These are phyloP conservation scores for Drosophila pseudoananassae DNA, from an alignment of 1,140 invertebrate species.

Conservation along the genomic window DNA sequence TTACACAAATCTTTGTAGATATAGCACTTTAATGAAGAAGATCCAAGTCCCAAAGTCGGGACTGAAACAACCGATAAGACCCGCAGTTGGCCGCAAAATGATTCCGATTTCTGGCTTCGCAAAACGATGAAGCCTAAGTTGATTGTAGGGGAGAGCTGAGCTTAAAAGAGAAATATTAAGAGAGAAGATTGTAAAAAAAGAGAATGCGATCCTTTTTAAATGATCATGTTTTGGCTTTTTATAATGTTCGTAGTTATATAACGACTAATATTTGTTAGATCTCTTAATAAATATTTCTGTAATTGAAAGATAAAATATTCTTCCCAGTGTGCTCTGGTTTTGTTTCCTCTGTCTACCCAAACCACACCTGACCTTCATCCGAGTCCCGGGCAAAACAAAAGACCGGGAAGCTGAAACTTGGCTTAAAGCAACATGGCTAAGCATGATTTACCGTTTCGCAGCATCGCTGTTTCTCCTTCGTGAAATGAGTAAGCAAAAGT, in stretches of 20 bases:
- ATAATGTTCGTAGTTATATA: no score
- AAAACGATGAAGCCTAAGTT: slow-evolving; percentile 26
- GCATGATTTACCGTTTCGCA: slow-evolving; percentile 50
- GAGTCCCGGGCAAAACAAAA: slow-evolving; percentile 42
- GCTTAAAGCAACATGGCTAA: slow-evolving; percentile 27
- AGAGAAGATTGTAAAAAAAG: background rate
- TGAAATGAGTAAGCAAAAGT: slow-evolving; percentile 47
- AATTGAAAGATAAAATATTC: background rate
- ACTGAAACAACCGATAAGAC: slow-evolving; percentile 56
- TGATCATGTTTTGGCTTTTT: background rate
- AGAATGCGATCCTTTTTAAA: slow-evolving; percentile 15
- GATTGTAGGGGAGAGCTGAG: background rate
- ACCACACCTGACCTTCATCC: slow-evolving; percentile 31
- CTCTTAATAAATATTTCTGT: background rate
- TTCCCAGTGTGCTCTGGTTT: background rate
- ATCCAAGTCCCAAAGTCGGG: slow-evolving; percentile 27
- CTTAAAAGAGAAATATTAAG: slow-evolving; percentile 12
- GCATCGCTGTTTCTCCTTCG: slow-evolving; percentile 1
- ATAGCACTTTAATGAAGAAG: background rate
- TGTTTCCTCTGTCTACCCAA: background rate
- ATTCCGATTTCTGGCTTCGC: slow-evolving; percentile 19
- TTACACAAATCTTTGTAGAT: slow-evolving; percentile 27
- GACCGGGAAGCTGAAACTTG: slow-evolving; percentile 36
- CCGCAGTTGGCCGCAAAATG: slow-evolving; percentile 47
- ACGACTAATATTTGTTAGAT: background rate